A percentile compares a stretch with the other conserved stretches of the same genome.
Conservation (phyloP, 1,140 invertebrate species). For the silkworm (Bombyx mori) region DNA sequence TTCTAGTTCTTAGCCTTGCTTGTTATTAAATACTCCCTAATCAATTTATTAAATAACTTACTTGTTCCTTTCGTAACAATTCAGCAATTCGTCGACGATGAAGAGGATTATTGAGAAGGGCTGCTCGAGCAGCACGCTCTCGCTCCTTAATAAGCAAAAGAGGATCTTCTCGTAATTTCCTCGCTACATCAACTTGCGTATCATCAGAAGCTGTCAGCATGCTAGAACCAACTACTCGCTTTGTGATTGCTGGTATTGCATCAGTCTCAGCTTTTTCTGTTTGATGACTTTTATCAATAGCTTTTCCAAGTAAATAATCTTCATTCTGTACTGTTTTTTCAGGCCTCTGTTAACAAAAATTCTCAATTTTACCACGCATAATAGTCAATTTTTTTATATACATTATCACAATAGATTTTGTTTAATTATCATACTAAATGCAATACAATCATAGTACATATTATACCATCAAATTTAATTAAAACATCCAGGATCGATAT, state of each 20-base stretch:
- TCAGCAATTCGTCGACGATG: conserved; percentile 88
- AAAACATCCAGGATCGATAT: too few species aligned
- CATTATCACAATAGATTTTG: too few species aligned
- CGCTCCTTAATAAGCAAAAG: conserved; percentile 87
- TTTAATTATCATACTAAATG: too few species aligned
- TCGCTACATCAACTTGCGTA: conserved; percentile 83
- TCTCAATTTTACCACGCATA: background rate
- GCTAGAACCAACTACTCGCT: conserved; percentile 73
- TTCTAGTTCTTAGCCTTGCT: too few species aligned
- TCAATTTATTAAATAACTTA: conserved; percentile 19
- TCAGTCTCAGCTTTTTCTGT: conserved; percentile 76
- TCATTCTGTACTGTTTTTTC: conserved; percentile 83
- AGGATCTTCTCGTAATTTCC: conserved; percentile 93
- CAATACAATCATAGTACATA: too few species aligned
- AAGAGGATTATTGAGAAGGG: conserved; percentile 91
- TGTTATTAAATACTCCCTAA: too few species aligned
- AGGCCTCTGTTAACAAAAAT: conserved; percentile 70
- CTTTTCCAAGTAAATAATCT: conserved; percentile 91
- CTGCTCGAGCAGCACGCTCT: conserved; percentile 85
- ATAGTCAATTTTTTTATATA: too few species aligned
- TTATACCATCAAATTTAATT: too few species aligned
- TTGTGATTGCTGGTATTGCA: conserved; percentile 81
- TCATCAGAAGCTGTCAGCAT: conserved; percentile 58
- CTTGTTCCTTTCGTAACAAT: conserved; percentile 77
- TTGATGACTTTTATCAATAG: conserved; percentile 88